These are phyloP conservation scores for Lichenostomus cassidix DNA, from an alignment of 2,113 vertebrate species.

Conservation along the genomic window DNA sequence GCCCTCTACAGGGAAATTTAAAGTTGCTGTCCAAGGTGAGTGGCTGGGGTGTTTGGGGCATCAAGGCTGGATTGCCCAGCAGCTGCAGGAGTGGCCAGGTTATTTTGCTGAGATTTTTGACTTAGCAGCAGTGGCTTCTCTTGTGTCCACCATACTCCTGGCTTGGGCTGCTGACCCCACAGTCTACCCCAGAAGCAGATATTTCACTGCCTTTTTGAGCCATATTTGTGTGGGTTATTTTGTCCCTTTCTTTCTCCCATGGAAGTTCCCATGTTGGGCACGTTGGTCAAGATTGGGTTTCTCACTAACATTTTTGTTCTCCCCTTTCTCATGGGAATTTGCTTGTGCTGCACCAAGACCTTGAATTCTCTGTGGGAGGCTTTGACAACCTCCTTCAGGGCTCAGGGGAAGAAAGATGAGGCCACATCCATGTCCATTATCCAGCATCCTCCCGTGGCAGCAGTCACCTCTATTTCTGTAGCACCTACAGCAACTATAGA, in stretches of 20 bases:
- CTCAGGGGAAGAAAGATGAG: not conserved
- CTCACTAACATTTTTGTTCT: not conserved
- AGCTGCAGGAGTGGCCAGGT: not conserved
- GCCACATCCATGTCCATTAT: not conserved
- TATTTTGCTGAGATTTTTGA: not conserved
- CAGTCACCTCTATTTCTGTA: not conserved
- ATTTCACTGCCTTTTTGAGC: not conserved
- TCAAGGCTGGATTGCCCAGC: not conserved
- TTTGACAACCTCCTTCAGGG: not conserved
- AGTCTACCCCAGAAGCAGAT: not conserved
- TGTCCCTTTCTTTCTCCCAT: not conserved
- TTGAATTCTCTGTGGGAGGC: not conserved
- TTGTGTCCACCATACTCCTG: accelerated
- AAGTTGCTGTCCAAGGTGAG: not conserved
- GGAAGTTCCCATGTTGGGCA: not conserved
- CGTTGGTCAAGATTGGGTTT: not conserved
- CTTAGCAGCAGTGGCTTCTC: not conserved
- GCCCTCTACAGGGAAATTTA: not conserved
- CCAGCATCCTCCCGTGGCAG: not conserved
- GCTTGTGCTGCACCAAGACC: not conserved
- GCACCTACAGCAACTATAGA: not conserved
- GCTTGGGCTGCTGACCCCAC: not conserved
- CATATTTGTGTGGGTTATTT: not conserved
- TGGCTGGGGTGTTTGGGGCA: not conserved
- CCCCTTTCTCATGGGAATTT: not conserved